Evolutionary conservation across 2,113 vertebrate genomes (phyloP).

Genomic region (Spheniscus mendiculus): DNA sequence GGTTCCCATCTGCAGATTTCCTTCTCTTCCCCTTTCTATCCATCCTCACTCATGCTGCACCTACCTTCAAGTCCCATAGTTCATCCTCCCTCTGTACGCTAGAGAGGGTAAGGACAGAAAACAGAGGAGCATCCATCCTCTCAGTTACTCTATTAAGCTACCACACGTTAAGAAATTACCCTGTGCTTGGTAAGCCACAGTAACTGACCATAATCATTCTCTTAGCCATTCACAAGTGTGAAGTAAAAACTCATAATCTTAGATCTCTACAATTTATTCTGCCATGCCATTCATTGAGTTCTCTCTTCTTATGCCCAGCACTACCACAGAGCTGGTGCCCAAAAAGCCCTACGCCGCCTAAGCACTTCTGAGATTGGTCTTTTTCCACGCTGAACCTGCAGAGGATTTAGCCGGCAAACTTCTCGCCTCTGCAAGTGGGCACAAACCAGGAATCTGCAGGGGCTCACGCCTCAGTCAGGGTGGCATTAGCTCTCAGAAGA

Average conservation of each 20-base stretch:
- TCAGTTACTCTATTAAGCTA: background rate
- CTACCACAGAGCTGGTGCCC: background rate
- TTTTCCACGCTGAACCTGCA: background rate
- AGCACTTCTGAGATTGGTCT: background rate
- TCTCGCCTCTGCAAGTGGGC: background rate
- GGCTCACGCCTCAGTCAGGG: background rate
- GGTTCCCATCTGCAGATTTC: background rate
- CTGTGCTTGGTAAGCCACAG: background rate
- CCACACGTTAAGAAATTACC: background rate
- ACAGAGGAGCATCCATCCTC: background rate
- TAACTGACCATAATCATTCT: background rate
- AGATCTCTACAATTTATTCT: background rate
- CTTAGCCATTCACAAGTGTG: background rate
- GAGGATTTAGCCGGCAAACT: background rate
- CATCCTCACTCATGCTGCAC: background rate
- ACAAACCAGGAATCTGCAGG: background rate
- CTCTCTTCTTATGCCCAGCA: background rate
- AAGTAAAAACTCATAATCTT: background rate
- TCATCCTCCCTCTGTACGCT: background rate
- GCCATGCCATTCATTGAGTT: background rate
- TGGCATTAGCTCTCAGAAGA: background rate
- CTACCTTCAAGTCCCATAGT: background rate
- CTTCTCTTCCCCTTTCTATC: background rate
- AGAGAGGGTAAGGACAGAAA: background rate
- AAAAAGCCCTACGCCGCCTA: background rate